Conservation (phyloP, 2,113 vertebrate species). For the Nycticebus coucang region DNA sequence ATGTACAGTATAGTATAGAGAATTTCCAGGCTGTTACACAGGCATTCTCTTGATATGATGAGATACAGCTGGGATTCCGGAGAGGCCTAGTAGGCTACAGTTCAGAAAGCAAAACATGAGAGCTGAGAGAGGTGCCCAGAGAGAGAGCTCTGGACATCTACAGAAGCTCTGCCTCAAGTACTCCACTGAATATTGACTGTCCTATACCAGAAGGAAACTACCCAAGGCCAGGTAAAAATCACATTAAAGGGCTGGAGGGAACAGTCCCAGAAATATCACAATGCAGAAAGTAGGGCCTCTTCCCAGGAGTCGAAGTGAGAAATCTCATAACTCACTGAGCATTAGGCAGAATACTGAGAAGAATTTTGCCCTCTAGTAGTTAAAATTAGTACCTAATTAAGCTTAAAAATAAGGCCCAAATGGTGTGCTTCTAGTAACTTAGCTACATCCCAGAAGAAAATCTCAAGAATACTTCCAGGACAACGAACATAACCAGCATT, state of each 20-base stretch:
- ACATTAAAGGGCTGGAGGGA: neutral
- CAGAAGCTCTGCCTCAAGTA: neutral
- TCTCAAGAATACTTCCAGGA: neutral
- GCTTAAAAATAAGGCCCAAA: neutral
- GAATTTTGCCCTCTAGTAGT: neutral
- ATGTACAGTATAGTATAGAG: too few species aligned
- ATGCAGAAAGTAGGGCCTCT: neutral
- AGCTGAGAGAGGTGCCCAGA: neutral
- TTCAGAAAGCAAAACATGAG: neutral
- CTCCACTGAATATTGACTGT: neutral
- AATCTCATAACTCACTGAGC: neutral
- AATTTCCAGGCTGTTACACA: neutral
- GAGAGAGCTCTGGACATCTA: neutral
- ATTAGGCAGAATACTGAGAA: neutral
- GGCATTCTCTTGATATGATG: neutral
- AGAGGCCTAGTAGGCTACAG: neutral
- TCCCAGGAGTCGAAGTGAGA: neutral
- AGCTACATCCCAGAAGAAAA: neutral
- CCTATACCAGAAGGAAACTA: neutral
- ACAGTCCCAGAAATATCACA: neutral
- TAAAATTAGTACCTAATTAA: constrained; percentile 2
- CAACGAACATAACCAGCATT: neutral
- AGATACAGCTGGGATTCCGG: neutral
- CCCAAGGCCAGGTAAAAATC: neutral
- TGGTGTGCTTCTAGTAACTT: neutral